Percentiles rank a stretch among this genome's conserved stretches.
Conservation (phyloP, 2,888 invertebrate species). For the Hybos culiciformis region DNA sequence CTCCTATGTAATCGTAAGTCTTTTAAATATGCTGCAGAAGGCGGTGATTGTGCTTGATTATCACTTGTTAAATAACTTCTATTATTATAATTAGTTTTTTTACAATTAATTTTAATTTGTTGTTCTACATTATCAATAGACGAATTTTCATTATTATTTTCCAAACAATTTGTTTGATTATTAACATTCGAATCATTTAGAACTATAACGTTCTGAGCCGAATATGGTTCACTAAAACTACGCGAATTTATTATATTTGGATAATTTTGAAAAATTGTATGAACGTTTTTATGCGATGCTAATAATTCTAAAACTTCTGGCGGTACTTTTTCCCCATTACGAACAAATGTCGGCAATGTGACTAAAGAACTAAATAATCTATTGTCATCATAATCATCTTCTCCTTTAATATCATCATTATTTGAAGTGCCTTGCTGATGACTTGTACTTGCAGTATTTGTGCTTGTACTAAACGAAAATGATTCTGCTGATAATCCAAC, state of each 20-base stretch:
- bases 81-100: too few species aligned
- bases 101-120: too few species aligned
- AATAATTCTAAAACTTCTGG: slow-evolving; percentile 60
- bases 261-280: slow-evolving; percentile 60
- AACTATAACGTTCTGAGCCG: slow-evolving; percentile 18
- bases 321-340: slow-evolving; percentile 62
- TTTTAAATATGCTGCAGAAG: slow-evolving; percentile 46
- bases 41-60: slow-evolving; percentile 10
- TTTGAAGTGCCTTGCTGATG: slow-evolving; percentile 28
- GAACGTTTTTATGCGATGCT: slow-evolving; percentile 53
- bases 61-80: too few species aligned
- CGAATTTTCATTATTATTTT: too few species aligned
- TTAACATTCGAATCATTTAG: too few species aligned
- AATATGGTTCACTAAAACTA: slow-evolving; percentile 50
- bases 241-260: slow-evolving; percentile 57
- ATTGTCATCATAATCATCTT: slow-evolving; percentile 21
- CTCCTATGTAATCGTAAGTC: slow-evolving; percentile 62
- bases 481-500: slow-evolving; percentile 55
- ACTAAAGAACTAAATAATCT: slow-evolving; percentile 62
- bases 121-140: too few species aligned
- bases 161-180: too few species aligned
- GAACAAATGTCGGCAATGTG: slow-evolving; percentile 70
- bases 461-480: slow-evolving; percentile 54
- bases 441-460: slow-evolving; percentile 40
- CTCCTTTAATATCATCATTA: slow-evolving; percentile 13